phyloP scores from a whole-genome alignment of 1,140 invertebrate species.

The Medauroidea extradentata region DNA sequence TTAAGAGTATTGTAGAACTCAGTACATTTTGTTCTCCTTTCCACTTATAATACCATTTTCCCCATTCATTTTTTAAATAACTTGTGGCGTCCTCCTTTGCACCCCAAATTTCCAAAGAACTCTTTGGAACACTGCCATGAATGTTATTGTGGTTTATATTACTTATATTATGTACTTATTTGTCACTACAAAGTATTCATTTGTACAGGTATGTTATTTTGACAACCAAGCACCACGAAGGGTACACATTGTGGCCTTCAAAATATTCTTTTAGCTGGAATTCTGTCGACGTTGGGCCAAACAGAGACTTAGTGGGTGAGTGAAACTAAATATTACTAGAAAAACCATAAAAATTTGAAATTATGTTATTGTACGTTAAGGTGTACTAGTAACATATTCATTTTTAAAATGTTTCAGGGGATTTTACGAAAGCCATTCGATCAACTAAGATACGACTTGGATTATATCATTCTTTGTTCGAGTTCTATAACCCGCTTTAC shows the following conservation, averaged over 20 bases:
- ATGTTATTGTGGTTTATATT: too few species aligned
- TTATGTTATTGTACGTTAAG: background rate
- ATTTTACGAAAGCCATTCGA: conserved; percentile 66
- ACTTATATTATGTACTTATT: too few species aligned
- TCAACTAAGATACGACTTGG: conserved; percentile 68
- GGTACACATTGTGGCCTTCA: conserved; percentile 86
- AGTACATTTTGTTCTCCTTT: too few species aligned
- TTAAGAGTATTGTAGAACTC: too few species aligned
- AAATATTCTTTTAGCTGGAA: conserved; percentile 87
- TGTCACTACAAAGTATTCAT: too few species aligned
- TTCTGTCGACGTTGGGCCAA: conserved; percentile 77
- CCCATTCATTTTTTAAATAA: too few species aligned
- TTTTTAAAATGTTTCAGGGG: conserved; percentile 49
- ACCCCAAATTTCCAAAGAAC: too few species aligned
- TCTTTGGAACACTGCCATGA: too few species aligned
- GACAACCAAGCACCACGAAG: conserved; percentile 93
- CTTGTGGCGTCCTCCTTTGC: too few species aligned
- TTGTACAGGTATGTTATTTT: conserved; percentile 74
- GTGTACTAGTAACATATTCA: too few species aligned
- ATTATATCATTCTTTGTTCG: conserved; percentile 83
- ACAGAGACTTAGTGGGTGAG: conserved; percentile 70
- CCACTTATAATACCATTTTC: too few species aligned
- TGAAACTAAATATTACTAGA: conserved; percentile 4
- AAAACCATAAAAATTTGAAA: background rate
- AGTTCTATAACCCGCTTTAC: conserved; percentile 89